phyloP scores from a whole-genome alignment of 2,888 invertebrate species.

The Oscheius myriophilus region DNA sequence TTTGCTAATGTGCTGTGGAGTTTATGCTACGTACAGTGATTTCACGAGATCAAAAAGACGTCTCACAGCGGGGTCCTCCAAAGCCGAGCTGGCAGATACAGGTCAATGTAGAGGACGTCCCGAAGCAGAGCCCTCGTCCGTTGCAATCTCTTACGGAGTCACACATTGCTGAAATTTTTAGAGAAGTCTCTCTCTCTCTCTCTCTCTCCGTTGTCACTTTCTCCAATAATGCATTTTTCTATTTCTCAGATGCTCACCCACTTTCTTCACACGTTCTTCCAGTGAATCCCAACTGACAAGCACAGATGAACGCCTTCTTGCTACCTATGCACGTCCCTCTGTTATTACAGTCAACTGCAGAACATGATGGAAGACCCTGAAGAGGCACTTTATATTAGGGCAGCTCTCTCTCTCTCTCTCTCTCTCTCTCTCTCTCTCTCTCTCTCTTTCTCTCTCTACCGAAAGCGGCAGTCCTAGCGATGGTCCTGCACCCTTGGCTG shows the following conservation, averaged over 20 bases:
- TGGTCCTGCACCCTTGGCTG: background rate
- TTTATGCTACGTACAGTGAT: too few species aligned
- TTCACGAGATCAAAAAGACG: constrained; percentile 42
- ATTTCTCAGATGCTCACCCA: constrained; percentile 32
- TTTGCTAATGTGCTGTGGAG: too few species aligned
- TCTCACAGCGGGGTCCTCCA: constrained; percentile 59
- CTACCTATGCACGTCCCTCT: constrained; percentile 64
- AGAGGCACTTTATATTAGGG: too few species aligned
- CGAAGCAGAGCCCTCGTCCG: constrained; percentile 64
- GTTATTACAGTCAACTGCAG: constrained; percentile 57
- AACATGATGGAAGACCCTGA: constrained; percentile 30
- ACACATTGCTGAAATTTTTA: constrained; percentile 55
- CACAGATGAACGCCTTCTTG: constrained; percentile 56
- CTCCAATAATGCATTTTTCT: too few species aligned
- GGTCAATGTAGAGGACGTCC: constrained; percentile 54
- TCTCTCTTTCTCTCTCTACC: background rate
- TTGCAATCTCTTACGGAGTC: constrained; percentile 65
- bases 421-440: too few species aligned
- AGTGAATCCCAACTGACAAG: constrained; percentile 62
- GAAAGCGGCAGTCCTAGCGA: background rate
- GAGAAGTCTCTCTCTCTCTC: too few species aligned
- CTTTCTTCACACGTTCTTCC: constrained; percentile 65
- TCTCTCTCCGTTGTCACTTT: too few species aligned
- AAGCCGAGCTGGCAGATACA: constrained; percentile 62
- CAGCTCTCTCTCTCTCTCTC: too few species aligned